Percentiles rank a stretch among this genome's conserved stretches.
Evolutionary conservation across 2,113 vertebrate genomes (phyloP).

Genomic region (Myrmecobius fasciatus): DNA sequence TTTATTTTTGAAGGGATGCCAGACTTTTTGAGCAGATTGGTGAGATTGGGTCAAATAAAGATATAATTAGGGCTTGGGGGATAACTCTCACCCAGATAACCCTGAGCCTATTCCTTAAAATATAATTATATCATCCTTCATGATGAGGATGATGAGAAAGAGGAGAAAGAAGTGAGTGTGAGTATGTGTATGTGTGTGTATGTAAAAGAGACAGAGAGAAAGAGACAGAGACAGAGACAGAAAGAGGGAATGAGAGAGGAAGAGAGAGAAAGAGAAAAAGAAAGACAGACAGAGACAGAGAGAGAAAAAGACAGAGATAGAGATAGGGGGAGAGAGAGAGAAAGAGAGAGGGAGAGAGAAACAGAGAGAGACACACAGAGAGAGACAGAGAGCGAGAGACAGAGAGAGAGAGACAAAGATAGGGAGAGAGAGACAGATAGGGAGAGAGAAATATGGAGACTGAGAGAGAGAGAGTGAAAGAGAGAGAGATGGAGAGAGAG

Average conservation of each 20-base stretch:
- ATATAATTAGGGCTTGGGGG: neutral
- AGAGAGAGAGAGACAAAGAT: neutral
- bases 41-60: neutral
- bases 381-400: neutral
- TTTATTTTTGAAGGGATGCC: neutral
- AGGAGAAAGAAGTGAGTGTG: too few species aligned
- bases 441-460: too few species aligned
- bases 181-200: too few species aligned
- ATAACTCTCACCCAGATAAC: neutral
- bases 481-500: neutral
- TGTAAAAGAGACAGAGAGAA: neutral
- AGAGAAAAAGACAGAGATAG: too few species aligned
- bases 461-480: neutral
- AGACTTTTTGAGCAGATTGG: slow-evolving; percentile 3
- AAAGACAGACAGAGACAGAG: too few species aligned
- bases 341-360: neutral
- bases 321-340: neutral
- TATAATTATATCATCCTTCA: slow-evolving; percentile 20
- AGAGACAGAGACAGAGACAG: neutral
- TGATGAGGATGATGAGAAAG: neutral
- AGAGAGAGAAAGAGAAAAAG: too few species aligned
- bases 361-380: neutral
- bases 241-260: too few species aligned
- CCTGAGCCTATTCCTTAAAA: neutral
- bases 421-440: neutral